These are phyloP conservation scores for Callaeas wilsoni DNA, from an alignment of 2,113 vertebrate genomes.

Conservation along the genomic window DNA sequence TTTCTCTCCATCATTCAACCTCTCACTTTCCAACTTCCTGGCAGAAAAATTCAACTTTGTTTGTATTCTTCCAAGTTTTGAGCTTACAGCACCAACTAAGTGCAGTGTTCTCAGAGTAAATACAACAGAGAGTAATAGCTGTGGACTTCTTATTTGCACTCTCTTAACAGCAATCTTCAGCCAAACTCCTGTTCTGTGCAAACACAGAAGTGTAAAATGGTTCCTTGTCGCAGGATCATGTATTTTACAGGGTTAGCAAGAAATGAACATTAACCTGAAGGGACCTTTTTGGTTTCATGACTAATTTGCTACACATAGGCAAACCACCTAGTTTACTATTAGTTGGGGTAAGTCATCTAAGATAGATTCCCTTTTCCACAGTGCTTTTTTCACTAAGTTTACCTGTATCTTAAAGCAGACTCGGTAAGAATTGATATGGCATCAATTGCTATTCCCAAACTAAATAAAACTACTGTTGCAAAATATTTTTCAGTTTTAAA, in stretches of 20 bases:
- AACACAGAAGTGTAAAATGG: neutral
- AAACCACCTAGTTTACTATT: neutral
- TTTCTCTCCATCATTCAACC: neutral
- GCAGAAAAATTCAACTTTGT: neutral
- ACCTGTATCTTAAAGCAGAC: neutral
- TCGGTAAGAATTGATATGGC: neutral
- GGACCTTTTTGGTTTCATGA: neutral
- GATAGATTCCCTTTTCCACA: neutral
- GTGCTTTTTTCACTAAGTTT: neutral
- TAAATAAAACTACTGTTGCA: neutral
- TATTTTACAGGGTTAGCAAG: neutral
- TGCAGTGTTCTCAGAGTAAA: neutral
- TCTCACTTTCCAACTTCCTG: neutral
- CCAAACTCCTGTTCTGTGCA: neutral
- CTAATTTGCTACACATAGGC: neutral
- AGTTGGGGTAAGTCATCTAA: neutral
- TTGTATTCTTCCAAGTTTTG: neutral
- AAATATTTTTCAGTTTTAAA: neutral
- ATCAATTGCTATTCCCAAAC: neutral
- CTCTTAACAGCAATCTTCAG: neutral
- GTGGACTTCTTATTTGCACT: neutral
- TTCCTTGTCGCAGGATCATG: neutral
- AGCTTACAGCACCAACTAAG: neutral
- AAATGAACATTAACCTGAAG: neutral
- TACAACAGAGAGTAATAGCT: neutral